phyloP scores from a whole-genome alignment of 1,140 invertebrate species.

The Branchinecta lindahli region DNA sequence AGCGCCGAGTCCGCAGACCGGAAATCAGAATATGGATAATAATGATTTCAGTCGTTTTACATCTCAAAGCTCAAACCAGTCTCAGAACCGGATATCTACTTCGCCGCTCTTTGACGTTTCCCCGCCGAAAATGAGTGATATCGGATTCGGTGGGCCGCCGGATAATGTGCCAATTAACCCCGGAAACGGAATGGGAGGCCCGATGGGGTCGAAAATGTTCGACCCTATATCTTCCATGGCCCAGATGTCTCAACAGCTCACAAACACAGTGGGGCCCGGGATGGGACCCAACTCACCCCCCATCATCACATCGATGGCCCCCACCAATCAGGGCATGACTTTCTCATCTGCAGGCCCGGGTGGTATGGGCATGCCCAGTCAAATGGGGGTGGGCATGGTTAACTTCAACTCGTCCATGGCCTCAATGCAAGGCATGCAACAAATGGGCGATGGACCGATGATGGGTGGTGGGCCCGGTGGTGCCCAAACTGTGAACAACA shows the following conservation, averaged over 20 bases:
- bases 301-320: slow-evolving; percentile 13
- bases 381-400: slow-evolving; percentile 33
- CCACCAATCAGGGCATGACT: slow-evolving; percentile 31
- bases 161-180: slow-evolving; percentile 71
- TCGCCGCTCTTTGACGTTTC: slow-evolving; percentile 23
- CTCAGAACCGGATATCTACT: slow-evolving; percentile 16
- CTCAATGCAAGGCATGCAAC: slow-evolving; percentile 27
- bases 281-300: slow-evolving; percentile 22
- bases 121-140: slow-evolving; percentile 20
- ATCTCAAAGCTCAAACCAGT: slow-evolving; percentile 14
- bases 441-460: slow-evolving; percentile 24
- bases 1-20: not conserved
- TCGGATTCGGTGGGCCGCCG: slow-evolving; percentile 26
- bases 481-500: slow-evolving; percentile 37
- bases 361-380: slow-evolving; percentile 30
- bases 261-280: slow-evolving; percentile 35
- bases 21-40: slow-evolving; percentile 17
- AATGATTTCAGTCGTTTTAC: slow-evolving; percentile 6
- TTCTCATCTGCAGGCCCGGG: slow-evolving; percentile 32
- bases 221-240: slow-evolving; percentile 84
- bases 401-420: slow-evolving; percentile 31
- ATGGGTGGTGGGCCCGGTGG: slow-evolving; percentile 28
- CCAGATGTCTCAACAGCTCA: slow-evolving; percentile 82
- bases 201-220: slow-evolving; percentile 34
- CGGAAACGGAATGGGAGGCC: slow-evolving; percentile 37